These are phyloP conservation scores for Adoxophyes honmai DNA, from an alignment of 1,140 invertebrate genomes.

Conservation along the genomic window DNA sequence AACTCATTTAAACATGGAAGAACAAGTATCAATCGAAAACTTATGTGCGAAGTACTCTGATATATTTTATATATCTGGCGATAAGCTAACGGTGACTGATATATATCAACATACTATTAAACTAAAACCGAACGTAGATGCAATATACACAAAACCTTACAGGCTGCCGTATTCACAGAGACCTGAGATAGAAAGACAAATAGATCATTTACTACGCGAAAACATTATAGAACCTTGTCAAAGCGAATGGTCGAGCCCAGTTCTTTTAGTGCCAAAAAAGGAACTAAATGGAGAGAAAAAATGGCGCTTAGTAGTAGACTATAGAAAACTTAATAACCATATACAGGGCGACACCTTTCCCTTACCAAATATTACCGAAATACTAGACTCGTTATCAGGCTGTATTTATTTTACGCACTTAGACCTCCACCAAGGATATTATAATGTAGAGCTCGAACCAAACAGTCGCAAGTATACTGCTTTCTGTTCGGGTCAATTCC, in stretches of 20 bases:
- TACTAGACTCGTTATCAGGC: conserved; percentile 30
- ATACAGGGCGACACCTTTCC: conserved; percentile 31
- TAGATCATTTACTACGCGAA: conserved; percentile 24
- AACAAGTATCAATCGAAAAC: background rate
- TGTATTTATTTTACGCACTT: conserved; percentile 64
- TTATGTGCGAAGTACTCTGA: background rate
- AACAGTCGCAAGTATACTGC: conserved; percentile 49
- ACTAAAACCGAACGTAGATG: conserved; percentile 24
- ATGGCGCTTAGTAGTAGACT: conserved; percentile 34
- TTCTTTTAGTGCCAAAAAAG: conserved; percentile 33
- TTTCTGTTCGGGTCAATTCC: conserved; percentile 47
- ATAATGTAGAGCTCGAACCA: conserved; percentile 65
- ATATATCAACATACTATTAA: conserved; percentile 35
- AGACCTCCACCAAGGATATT: conserved; percentile 72
- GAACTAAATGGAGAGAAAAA: conserved; percentile 19
- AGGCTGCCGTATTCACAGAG: conserved; percentile 31
- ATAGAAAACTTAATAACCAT: conserved; percentile 25
- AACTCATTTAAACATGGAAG: background rate
- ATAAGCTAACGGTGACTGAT: conserved; percentile 15
- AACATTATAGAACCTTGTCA: conserved; percentile 32
- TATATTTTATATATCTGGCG: background rate
- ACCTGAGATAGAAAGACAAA: conserved; percentile 27
- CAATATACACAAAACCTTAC: conserved; percentile 42
- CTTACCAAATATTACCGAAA: conserved; percentile 30
- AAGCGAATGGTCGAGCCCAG: conserved; percentile 30